phyloP scores from a whole-genome alignment of 2,797 vertebrate species.

The Crocidura indochinensis region DNA sequence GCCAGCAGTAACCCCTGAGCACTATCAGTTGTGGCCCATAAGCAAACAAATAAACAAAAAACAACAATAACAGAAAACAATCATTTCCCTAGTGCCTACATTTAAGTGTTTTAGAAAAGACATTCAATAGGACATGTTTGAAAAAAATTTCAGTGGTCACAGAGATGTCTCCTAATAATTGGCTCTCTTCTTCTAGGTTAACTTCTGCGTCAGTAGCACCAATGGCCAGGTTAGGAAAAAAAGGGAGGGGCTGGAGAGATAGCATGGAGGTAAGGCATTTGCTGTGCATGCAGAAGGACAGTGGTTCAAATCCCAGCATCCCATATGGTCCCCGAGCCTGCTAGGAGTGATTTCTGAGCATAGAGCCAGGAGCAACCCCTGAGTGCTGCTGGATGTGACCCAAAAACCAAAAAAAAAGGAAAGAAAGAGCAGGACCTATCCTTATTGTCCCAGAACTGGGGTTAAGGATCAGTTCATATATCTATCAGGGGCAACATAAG shows the following conservation, averaged over 20 bases:
- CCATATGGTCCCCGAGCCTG: too few species aligned
- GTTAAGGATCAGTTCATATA: neutral
- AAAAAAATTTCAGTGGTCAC: neutral
- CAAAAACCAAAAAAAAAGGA: too few species aligned
- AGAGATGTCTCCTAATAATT: neutral
- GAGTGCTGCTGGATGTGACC: too few species aligned
- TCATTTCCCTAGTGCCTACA: constrained; percentile 1
- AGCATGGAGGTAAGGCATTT: too few species aligned
- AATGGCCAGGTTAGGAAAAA: neutral
- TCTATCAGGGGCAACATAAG: neutral
- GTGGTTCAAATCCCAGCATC: too few species aligned
- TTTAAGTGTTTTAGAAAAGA: neutral
- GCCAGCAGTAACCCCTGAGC: too few species aligned
- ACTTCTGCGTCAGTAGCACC: neutral
- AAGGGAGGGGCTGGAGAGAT: too few species aligned
- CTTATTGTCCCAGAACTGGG: neutral
- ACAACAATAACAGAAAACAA: neutral
- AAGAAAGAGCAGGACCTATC: neutral
- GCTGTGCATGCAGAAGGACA: too few species aligned
- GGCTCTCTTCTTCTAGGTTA: neutral
- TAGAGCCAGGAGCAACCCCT: too few species aligned
- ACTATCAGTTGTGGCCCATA: too few species aligned
- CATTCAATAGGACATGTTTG: neutral
- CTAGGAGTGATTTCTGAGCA: too few species aligned
- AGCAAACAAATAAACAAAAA: too few species aligned